Percentiles rank a stretch among this genome's conserved stretches.
Evolutionary conservation across 1,140 invertebrate genomes (phyloP).

Genomic region (Drosophila sulfurigaster): DNA sequence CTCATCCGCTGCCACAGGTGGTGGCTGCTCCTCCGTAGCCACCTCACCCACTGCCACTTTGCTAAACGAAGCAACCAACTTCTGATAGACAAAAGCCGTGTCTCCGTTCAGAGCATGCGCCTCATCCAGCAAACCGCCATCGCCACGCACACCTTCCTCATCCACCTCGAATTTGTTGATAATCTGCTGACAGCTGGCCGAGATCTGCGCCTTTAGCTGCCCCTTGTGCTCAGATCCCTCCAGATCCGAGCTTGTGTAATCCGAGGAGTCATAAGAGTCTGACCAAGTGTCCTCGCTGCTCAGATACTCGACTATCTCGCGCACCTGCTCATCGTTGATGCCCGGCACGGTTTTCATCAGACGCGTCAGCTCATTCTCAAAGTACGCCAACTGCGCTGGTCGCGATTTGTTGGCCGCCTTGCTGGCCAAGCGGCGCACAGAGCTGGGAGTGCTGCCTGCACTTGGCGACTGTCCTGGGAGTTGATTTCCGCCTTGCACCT

Average conservation of each 20-base stretch:
- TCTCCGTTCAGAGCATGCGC: slow-evolving; percentile 88
- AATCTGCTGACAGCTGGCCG: slow-evolving; percentile 94
- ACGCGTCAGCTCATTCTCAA: slow-evolving; percentile 94
- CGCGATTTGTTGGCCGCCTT: slow-evolving; percentile 77
- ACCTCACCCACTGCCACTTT: slow-evolving; percentile 87
- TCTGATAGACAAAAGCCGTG: slow-evolving; percentile 93
- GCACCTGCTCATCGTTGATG: slow-evolving; percentile 94
- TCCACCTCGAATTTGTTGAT: slow-evolving; percentile 92
- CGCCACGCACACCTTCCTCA: slow-evolving; percentile 86
- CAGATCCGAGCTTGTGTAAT: slow-evolving; percentile 95
- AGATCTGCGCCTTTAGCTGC: slow-evolving; percentile 93
- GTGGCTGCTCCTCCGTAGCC: not conserved
- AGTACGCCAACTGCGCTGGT: slow-evolving; percentile 93
- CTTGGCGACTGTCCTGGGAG: slow-evolving; percentile 85
- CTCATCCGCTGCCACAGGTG: slow-evolving; percentile 18
- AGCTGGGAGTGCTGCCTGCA: slow-evolving; percentile 82
- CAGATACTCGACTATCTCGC: slow-evolving; percentile 95
- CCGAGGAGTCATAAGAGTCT: slow-evolving; percentile 95
- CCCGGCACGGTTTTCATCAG: slow-evolving; percentile 97
- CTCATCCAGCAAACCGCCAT: slow-evolving; percentile 86
- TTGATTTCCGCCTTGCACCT: not conserved
- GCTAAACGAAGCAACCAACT: slow-evolving; percentile 91
- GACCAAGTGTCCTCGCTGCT: slow-evolving; percentile 97
- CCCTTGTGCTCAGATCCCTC: slow-evolving; percentile 89
- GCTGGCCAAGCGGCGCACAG: slow-evolving; percentile 82